Base-by-base conservation (phyloP, 2,888 invertebrate species). In the Ctenicera cuprea region DNA sequence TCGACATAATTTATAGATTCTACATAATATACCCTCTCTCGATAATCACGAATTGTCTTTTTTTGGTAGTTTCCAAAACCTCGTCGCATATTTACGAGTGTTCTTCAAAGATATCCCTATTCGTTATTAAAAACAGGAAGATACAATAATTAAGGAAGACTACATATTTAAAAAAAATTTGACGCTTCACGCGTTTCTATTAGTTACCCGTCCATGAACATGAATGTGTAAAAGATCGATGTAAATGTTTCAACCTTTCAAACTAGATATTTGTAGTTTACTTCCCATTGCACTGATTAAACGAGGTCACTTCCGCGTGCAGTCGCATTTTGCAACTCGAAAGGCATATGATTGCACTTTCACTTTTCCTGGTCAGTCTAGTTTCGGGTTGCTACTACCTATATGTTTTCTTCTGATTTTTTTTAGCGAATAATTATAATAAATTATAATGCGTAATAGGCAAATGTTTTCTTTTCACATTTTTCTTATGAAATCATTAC, bases 301-400 rank as follows among this genome's bases (percentile, higher is more conserved):
- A 38, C 59, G 59, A 41, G 59, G 59, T 59, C 41, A 20, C 20
- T 59, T 14, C 59, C 59, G 14, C n/a, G 37, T 59, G 59, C 59
- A 59, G 11, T 18, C 9, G 38, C 38, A 33, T 16, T 3, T 59
- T 38, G 37, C 9, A 59, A 12, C 18, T 37, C n/a, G 1, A 59
- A 18, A 57, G 57, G 26, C 30, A 33, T 57, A 38, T 7, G 37
- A 22, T 1, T 59, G 38, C 38, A 59, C 59, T 59, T 59, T 59
- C 59, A 59, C 59, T 59, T 59, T 59, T 38, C 11, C 14, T 30
- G 11, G 18, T 20, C 12, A 18, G 0, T 59, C 8, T 30, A n/a
- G 22, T 33, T 57, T 33, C 37, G 9, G 37, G 33, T 57, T 12
- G 5, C 33, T 57, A 33, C 18, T 37, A 8, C 11, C 12, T 14